Evolutionary conservation across 2,888 invertebrate genomes (phyloP).

Genomic region (Acleris holmiana): DNA sequence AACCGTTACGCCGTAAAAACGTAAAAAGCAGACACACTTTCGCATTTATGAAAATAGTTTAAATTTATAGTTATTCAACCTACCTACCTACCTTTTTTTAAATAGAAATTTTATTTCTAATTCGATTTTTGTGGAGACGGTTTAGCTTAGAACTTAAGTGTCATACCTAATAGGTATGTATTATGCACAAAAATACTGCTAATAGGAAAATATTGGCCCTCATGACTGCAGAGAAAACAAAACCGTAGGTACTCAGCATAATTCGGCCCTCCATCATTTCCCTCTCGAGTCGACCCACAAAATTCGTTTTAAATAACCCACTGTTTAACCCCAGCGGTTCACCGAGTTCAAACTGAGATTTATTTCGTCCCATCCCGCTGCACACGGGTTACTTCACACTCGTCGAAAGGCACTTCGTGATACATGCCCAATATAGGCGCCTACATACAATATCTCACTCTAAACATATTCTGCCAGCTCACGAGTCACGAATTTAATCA

Average conservation of each 20-base stretch:
- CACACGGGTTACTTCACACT: slow-evolving; percentile 35
- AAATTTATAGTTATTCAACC: no score
- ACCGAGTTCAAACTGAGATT: slow-evolving; percentile 28
- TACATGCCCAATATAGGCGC: slow-evolving; percentile 28
- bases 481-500: slow-evolving; percentile 38
- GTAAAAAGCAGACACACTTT: no score
- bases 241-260: slow-evolving; percentile 9
- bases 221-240: not conserved
- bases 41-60: no score
- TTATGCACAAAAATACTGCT: no score
- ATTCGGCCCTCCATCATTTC: slow-evolving; percentile 24
- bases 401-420: slow-evolving; percentile 35
- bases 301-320: slow-evolving; percentile 34
- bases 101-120: no score
- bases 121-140: no score
- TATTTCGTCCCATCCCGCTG: slow-evolving; percentile 32
- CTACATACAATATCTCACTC: slow-evolving; percentile 35
- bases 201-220: no score
- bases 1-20: no score
- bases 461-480: slow-evolving; percentile 32
- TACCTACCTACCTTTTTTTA: no score
- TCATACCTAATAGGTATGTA: no score
- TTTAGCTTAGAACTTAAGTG: no score
- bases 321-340: slow-evolving; percentile 37
- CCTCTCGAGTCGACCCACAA: slow-evolving; percentile 34